Evolutionary conservation across 1,140 invertebrate species (phyloP).

Genomic region (Drosophila fuyamai): DNA sequence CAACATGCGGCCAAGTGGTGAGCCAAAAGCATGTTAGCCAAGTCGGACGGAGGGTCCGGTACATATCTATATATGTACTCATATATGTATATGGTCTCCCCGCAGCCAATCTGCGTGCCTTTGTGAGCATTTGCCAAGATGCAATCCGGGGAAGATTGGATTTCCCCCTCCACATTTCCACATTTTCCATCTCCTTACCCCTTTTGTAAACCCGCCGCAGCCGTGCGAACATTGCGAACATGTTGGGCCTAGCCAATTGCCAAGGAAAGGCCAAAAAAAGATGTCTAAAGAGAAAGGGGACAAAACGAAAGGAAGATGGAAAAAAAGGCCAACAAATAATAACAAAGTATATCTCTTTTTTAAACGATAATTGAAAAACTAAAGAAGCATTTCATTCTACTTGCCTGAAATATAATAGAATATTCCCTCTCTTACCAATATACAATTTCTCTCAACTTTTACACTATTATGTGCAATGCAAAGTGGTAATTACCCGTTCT

Average conservation of each 20-base stretch:
- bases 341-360: too few species aligned
- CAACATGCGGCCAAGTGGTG: constrained; percentile 71
- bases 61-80: constrained; percentile 11
- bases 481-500: constrained; percentile 2
- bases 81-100: constrained; percentile 8
- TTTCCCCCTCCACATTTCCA: neutral
- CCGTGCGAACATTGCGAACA: constrained; percentile 60
- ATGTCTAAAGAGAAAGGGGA: neutral
- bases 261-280: constrained; percentile 28
- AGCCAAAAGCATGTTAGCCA: constrained; percentile 74
- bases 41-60: constrained; percentile 28
- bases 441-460: too few species aligned
- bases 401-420: too few species aligned
- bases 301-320: neutral
- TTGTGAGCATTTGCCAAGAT: constrained; percentile 60
- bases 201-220: constrained; percentile 33
- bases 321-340: neutral
- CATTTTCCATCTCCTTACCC: neutral
- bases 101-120: constrained; percentile 64
- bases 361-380: too few species aligned
- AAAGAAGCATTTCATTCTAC: too few species aligned
- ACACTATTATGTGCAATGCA: too few species aligned
- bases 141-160: constrained; percentile 25
- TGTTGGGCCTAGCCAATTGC: constrained; percentile 41
- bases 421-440: too few species aligned